Conservation (phyloP, 2,888 invertebrate species). For the Polyommatus iphigenia region DNA sequence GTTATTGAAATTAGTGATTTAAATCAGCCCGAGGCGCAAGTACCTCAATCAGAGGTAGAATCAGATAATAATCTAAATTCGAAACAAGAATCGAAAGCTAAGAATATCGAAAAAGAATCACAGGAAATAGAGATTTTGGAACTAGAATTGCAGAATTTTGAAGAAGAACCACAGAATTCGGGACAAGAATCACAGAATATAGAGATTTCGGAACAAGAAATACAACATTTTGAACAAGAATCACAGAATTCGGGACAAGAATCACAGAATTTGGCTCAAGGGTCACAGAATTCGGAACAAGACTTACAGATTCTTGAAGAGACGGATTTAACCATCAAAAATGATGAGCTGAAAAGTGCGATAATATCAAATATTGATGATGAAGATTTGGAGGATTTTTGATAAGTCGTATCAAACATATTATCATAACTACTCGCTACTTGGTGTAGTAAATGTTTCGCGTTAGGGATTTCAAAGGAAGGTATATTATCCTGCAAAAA, state of each 20-base stretch:
- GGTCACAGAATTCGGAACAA: neutral
- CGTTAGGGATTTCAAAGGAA: no score
- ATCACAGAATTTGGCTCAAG: neutral
- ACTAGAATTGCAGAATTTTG: no score
- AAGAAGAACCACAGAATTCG: no score
- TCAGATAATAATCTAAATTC: neutral
- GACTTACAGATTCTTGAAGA: neutral
- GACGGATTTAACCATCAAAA: neutral
- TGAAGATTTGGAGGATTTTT: conserved; percentile 7
- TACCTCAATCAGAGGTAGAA: neutral
- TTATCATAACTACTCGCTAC: no score
- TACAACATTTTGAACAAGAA: no score
- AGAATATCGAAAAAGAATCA: neutral
- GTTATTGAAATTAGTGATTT: neutral
- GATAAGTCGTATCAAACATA: no score
- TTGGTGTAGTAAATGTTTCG: no score
- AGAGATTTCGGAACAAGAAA: no score
- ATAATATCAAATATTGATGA: neutral
- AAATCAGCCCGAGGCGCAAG: neutral
- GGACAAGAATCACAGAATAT: no score
- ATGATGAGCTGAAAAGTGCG: neutral
- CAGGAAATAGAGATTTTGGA: no score
- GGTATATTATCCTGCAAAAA: no score
- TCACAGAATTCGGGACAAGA: neutral
- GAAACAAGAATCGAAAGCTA: neutral